Percentiles rank a stretch among this genome's conserved stretches.
Evolutionary conservation across 2,113 vertebrate genomes (phyloP).

Genomic region (Pavo muticus): DNA sequence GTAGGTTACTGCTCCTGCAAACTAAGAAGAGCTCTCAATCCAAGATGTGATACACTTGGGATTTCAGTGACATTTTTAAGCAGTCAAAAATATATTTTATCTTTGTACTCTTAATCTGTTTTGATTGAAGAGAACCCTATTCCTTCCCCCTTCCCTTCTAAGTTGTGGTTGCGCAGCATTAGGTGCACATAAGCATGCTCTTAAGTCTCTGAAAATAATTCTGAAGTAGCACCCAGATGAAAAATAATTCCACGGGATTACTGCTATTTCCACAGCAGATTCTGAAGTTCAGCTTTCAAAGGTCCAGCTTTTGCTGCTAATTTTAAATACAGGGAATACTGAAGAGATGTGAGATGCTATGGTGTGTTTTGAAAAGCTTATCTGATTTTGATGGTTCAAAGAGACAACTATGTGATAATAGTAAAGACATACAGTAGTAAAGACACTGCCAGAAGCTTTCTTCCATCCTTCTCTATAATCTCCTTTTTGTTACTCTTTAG

Average conservation of each 20-base stretch:
- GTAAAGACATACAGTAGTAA: not conserved
- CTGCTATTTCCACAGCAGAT: not conserved
- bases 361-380: not conserved
- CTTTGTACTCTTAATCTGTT: not conserved
- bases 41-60: not conserved
- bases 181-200: not conserved
- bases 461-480: not conserved
- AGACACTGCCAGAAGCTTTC: not conserved
- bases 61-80: not conserved
- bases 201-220: not conserved
- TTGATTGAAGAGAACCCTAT: not conserved
- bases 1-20: not conserved
- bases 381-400: not conserved
- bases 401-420: not conserved
- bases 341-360: not conserved
- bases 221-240: not conserved
- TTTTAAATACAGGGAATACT: not conserved
- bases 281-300: not conserved
- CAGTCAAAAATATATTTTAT: not conserved
- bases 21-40: not conserved
- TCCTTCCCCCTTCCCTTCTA: not conserved
- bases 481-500: rapidly evolving
- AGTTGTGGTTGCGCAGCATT: not conserved
- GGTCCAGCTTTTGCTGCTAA: not conserved
- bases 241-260: not conserved